Percentiles rank a stretch among this genome's conserved stretches.
These are phyloP conservation scores for Archips crataeganus DNA, from an alignment of 2,888 invertebrate genomes.

Conservation along the genomic window DNA sequence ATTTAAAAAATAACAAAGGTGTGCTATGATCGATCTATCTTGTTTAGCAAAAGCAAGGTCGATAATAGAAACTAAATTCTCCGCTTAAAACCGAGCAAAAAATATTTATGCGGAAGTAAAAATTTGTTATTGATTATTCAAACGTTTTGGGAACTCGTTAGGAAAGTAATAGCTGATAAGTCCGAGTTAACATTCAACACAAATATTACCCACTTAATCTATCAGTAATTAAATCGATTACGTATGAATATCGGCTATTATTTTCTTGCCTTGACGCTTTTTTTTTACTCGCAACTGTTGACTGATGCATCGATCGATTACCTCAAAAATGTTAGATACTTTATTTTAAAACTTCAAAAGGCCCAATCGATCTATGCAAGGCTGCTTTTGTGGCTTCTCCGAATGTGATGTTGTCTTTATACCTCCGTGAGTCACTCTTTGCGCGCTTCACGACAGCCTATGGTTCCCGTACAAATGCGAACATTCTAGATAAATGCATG, in stretches of 20 bases:
- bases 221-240: no score
- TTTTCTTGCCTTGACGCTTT: constrained; percentile 21
- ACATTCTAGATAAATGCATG: background rate
- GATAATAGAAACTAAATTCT: no score
- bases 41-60: no score
- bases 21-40: background rate
- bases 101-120: background rate
- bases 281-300: background rate
- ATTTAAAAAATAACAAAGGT: background rate
- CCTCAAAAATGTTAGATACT: background rate
- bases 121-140: background rate
- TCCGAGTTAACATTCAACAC: no score
- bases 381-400: constrained; percentile 12
- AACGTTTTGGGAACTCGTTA: constrained; percentile 1
- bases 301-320: constrained; percentile 18
- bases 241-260: background rate
- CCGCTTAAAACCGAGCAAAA: background rate
- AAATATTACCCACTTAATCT: no score
- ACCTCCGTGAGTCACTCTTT: constrained; percentile 4
- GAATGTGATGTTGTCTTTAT: constrained; percentile 23
- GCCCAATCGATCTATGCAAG: constrained; percentile 1
- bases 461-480: background rate
- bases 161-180: background rate
- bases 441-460: background rate
- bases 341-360: no score